Evolutionary conservation across 2,888 invertebrate genomes (phyloP).

Genomic region (Ochropleura leucogaster): DNA sequence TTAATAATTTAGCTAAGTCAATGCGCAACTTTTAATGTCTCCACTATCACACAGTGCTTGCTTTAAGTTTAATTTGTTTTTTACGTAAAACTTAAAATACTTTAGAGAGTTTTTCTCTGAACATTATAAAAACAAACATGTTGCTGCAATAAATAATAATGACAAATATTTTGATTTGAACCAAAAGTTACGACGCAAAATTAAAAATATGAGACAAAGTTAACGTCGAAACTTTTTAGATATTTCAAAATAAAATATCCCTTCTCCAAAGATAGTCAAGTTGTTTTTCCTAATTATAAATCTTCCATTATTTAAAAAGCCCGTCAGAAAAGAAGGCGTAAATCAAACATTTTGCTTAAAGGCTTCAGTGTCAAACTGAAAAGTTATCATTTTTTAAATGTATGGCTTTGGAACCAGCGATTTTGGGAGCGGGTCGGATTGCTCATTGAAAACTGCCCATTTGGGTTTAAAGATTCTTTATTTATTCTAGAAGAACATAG

Average conservation of each 20-base stretch:
- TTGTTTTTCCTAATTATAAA: constrained; percentile 73
- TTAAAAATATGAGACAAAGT: constrained; percentile 57
- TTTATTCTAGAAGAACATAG: too few species aligned
- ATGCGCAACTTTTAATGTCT: constrained; percentile 36
- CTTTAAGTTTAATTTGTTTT: constrained; percentile 39
- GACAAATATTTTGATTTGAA: constrained; percentile 13
- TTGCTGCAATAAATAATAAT: constrained; percentile 2
- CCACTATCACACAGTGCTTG: constrained; percentile 21
- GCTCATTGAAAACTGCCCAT: not conserved
- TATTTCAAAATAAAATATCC: constrained; percentile 49
- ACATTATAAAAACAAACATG: not conserved
- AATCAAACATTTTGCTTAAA: constrained; percentile 66
- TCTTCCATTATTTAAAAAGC: constrained; percentile 77
- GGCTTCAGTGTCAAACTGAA: constrained; percentile 75
- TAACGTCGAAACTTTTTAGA: constrained; percentile 51
- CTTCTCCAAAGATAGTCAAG: constrained; percentile 51
- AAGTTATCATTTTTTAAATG: constrained; percentile 66
- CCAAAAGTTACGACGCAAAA: constrained; percentile 38
- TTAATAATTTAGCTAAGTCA: not conserved
- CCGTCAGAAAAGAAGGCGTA: constrained; percentile 66
- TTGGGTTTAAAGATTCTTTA: not conserved
- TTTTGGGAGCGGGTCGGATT: constrained; percentile 65
- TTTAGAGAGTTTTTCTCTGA: not conserved
- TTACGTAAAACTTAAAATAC: not conserved
- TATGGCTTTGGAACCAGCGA: constrained; percentile 63